Conservation (phyloP, 2,888 invertebrate genomes). For the Spilosoma lubricipeda region DNA sequence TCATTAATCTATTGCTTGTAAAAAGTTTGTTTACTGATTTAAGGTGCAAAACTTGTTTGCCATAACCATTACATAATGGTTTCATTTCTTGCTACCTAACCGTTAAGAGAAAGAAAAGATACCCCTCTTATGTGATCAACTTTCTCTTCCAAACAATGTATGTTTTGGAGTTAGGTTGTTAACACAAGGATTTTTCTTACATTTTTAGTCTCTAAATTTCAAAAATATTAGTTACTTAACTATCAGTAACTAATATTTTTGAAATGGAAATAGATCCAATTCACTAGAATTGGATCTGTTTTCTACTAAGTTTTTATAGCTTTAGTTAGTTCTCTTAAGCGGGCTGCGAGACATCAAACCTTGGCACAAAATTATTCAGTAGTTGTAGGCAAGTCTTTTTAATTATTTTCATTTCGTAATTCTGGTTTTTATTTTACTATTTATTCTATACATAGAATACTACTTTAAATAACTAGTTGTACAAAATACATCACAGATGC, state of each 20-base stretch:
- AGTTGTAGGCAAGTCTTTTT: background rate
- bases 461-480: no score
- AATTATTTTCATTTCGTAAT: background rate
- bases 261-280: no score
- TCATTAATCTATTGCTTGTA: conserved; percentile 13
- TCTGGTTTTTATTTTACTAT: no score
- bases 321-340: background rate
- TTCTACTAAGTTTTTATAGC: background rate
- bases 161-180: background rate
- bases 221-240: no score
- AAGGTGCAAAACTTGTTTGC: background rate
- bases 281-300: background rate
- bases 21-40: background rate
- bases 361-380: background rate
- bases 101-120: background rate
- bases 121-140: background rate
- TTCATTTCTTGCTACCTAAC: background rate
- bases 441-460: no score
- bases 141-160: background rate
- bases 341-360: background rate
- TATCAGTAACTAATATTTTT: no score
- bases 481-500: no score
- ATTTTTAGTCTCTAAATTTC: background rate
- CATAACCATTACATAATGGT: background rate
- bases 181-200: background rate